These are phyloP conservation scores for Elachura formosa DNA, from an alignment of 2,113 vertebrate species.

Conservation along the genomic window DNA sequence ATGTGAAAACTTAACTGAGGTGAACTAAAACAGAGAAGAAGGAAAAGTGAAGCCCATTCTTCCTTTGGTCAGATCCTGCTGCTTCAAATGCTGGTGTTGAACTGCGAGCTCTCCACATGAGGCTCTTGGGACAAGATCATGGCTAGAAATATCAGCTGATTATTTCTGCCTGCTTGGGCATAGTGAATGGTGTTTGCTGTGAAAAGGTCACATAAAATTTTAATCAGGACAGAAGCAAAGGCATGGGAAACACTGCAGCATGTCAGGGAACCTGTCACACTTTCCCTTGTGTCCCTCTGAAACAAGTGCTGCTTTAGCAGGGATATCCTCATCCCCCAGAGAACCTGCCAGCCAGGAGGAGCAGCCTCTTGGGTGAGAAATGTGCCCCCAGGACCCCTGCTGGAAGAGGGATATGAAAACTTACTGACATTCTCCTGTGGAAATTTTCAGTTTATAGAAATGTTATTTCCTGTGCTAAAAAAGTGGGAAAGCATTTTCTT, in stretches of 20 bases:
- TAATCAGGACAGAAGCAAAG: not conserved
- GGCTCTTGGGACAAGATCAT: not conserved
- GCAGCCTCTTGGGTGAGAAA: not conserved
- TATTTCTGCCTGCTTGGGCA: not conserved
- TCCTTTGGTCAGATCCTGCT: not conserved
- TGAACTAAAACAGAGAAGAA: not conserved
- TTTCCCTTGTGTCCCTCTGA: not conserved
- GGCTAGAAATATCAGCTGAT: not conserved
- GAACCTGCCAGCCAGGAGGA: accelerated
- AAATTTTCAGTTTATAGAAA: not conserved
- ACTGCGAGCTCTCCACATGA: accelerated
- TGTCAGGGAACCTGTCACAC: not conserved
- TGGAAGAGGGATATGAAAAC: accelerated
- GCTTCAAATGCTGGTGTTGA: not conserved
- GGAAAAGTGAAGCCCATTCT: accelerated
- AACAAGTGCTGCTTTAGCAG: accelerated
- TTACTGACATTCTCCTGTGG: accelerated
- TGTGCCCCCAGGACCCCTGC: accelerated
- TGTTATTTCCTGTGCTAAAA: accelerated
- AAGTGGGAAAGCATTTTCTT: not conserved
- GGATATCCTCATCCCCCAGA: accelerated
- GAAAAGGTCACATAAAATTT: not conserved
- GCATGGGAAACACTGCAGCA: not conserved
- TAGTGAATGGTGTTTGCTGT: not conserved
- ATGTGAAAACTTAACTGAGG: not conserved